Percentiles rank a stretch among this genome's conserved stretches.
phyloP scores from a whole-genome alignment of 2,797 vertebrate genomes.

The Cetoscarus ocellatus region DNA sequence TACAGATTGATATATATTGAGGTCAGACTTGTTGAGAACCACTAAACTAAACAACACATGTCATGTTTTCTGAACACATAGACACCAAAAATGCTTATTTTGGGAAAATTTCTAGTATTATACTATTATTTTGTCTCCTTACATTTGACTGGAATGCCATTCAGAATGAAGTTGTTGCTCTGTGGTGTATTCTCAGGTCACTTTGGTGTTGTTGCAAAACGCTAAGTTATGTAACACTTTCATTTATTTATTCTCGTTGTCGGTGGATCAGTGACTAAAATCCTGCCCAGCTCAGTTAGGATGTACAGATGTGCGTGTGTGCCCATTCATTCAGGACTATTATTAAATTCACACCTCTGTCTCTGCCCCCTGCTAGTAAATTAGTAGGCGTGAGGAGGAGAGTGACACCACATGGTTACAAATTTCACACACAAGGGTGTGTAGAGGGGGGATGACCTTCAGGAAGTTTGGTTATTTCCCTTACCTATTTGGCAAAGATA shows the following conservation, averaged over 20 bases:
- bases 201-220: conserved; percentile 6
- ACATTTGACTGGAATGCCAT: neutral
- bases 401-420: conserved; percentile 43
- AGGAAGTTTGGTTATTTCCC: too few species aligned
- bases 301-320: conserved; percentile 21
- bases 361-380: conserved; percentile 50
- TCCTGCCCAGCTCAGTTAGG: conserved; percentile 12
- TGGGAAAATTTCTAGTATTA: too few species aligned
- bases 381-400: conserved; percentile 59
- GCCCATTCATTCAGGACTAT: conserved; percentile 39
- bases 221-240: conserved; percentile 29
- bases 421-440: conserved; percentile 25
- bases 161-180: neutral
- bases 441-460: neutral
- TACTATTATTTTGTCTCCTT: too few species aligned
- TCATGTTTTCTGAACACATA: too few species aligned
- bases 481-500: too few species aligned
- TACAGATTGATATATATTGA: too few species aligned
- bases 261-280: conserved; percentile 63
- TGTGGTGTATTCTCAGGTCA: neutral
- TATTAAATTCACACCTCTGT: conserved; percentile 65
- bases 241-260: conserved; percentile 21
- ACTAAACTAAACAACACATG: too few species aligned
- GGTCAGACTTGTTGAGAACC: too few species aligned
- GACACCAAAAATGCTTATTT: too few species aligned